Evolutionary conservation across 1,140 invertebrate species (phyloP).

Genomic region (Drosophila chauvacae): DNA sequence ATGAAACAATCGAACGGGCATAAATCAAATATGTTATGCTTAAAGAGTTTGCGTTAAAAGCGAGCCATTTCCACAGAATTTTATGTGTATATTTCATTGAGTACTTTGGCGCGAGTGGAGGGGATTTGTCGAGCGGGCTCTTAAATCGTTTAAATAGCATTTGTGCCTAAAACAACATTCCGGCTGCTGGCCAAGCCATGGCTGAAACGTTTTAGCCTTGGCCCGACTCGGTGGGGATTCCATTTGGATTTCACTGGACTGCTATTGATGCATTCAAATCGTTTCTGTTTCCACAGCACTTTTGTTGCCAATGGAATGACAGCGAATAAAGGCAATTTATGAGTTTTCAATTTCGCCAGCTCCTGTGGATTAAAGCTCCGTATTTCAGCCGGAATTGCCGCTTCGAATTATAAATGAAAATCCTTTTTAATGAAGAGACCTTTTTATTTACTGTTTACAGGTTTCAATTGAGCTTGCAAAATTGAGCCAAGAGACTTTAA

Average conservation of each 20-base stretch:
- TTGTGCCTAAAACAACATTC: conserved; percentile 39
- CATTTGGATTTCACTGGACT: conserved; percentile 25
- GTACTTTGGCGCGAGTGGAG: neutral
- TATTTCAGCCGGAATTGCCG: conserved; percentile 15
- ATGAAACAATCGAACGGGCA: conserved; percentile 19
- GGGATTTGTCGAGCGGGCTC: conserved; percentile 9
- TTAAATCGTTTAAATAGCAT: conserved; percentile 31
- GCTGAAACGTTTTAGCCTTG: conserved; percentile 23
- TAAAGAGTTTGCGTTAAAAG: conserved; percentile 38
- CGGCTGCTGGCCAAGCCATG: neutral
- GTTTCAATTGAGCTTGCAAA: conserved; percentile 1
- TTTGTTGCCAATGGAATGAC: conserved; percentile 43
- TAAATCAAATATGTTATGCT: conserved; percentile 32
- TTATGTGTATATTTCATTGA: conserved; percentile 6
- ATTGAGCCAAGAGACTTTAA: neutral
- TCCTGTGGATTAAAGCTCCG: conserved; percentile 18
- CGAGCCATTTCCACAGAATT: conserved; percentile 22
- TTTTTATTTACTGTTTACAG: conserved; percentile 21
- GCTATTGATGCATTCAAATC: conserved; percentile 35
- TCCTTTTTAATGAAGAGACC: conserved; percentile 12
- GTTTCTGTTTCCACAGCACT: conserved; percentile 13
- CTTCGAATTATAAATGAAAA: conserved; percentile 28
- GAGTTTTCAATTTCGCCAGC: conserved; percentile 41
- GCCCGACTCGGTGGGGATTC: conserved; percentile 24
- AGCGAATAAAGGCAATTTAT: conserved; percentile 39